Evolutionary conservation across 2,888 invertebrate genomes (phyloP), one percentile per base, ranked within the genome.

Genomic region (Monoplex corrugatus): DNA sequence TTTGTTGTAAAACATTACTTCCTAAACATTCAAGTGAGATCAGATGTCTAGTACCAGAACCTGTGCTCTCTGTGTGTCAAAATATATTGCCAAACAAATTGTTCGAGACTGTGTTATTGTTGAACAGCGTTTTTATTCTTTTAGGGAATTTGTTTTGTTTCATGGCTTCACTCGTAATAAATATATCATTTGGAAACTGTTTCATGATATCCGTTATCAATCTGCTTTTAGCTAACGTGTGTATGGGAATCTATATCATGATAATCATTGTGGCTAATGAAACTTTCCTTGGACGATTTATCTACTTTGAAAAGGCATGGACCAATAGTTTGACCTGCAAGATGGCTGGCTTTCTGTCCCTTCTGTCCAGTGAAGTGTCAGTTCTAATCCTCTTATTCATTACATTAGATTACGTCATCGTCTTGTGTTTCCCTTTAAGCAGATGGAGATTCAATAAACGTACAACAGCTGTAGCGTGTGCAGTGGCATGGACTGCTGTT

Each of bases 241-340:
- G 43, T 28, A 80, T 80, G 78, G 78, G 78, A 23, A 8, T 40
- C 28, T 43, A 80, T 28, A 43, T 80, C 43, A 43, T 19, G 40
- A 43, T 43, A 28, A 23, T 32, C 16, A 6, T 80, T 40, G 23
- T 23, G 10, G 78, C 78, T 28, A 43, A 80, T 10, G 28, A 19
- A 5, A 10, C 43, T 3, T 80, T 80, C 43, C 40, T 28, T 3
- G 78, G 23, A 3, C 6, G 16, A 28, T 80, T 43, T 32, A 19
- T 80, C 28, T 28, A 80, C 10, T 28, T 19, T 43, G 78, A 80
- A 43, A 40, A 80, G 43, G 28, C 78, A 43, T 80, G 78, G 78
- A 80, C 78, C 78, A 80, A 32, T 43, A 80, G 78, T 19, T 3
- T 80, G 40, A 43, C 78, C 32, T 80, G 78, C 78, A 80, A 80